Evolutionary conservation across 2,797 vertebrate species (phyloP), one percentile per base, ranked within the genome.

Genomic region (Gouania willdenowi): DNA sequence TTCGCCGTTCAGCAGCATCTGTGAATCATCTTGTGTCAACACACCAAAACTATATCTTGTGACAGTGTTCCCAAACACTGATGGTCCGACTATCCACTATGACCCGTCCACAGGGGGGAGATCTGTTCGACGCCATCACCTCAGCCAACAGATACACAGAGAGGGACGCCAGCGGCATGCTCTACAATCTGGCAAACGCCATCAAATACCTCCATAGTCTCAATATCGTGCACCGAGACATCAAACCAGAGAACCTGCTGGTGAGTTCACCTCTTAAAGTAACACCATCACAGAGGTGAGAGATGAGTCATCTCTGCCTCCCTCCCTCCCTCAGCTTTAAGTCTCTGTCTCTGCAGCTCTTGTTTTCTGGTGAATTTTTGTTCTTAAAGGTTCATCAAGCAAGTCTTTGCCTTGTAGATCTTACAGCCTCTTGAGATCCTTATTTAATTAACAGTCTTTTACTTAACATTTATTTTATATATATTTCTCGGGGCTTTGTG

Each of bases 211-310:
- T 98, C 68, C 96, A 98, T 72, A 92, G 92, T 83, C 88, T 97
- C 76, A 98, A 98, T 82, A 97, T 98, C 2, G 96, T 98, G 54
- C 96, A 98, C 80, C 92, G 96, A 30, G 96, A 98, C 88, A 98
- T 98, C 84, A 98, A 98, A 67, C 95, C 95, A 0, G 95, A 98
- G 65, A 98, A 98, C 74, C 88, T 98, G 47, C 86, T 98, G 92
- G 95, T 98, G 88, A 91, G 82, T 64, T 34, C 35, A 26, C 8
- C n/a, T n/a, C n/a, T n/a, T n/a, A n/a, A n/a, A n/a, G n/a, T n/a
- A n/a, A n/a, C n/a, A 47, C 56, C 44, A 45, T 48, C 39, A 29
- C 26, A 13, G 49, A 58, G 41, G 31, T 48, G 23, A 15, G 21
- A 20, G 54, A 70, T 79, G 75, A 79, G 49, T 75, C 80, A 81